A percentile compares a stretch with the other conserved stretches of the same genome.
Evolutionary conservation across 2,113 vertebrate species (phyloP).

Genomic region (Tichodroma muraria): DNA sequence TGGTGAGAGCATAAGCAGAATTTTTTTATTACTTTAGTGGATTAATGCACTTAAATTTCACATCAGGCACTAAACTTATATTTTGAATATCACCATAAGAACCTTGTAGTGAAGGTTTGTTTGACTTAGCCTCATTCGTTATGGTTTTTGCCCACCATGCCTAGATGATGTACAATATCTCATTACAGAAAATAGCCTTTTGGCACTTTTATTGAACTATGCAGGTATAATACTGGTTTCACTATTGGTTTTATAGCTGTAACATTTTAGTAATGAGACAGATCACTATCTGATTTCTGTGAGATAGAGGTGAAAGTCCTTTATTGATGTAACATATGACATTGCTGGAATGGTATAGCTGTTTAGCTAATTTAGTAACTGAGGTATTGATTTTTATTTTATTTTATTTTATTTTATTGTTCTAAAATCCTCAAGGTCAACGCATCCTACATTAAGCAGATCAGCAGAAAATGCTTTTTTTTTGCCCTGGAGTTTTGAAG

Average conservation of each 20-base stretch:
- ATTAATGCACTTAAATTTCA: background rate
- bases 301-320: background rate
- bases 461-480: background rate
- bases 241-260: background rate
- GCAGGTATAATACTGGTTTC: background rate
- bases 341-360: background rate
- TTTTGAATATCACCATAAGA: background rate
- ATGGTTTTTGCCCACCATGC: background rate
- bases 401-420: background rate
- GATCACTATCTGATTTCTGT: background rate
- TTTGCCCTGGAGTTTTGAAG: background rate
- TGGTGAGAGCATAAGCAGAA: background rate
- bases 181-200: background rate
- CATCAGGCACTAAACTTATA: background rate
- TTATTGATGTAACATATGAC: background rate
- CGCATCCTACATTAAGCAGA: background rate
- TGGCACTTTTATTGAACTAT: background rate
- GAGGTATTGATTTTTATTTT: background rate
- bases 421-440: background rate
- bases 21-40: background rate
- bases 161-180: background rate
- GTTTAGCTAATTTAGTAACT: background rate
- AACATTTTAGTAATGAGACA: background rate
- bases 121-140: background rate
- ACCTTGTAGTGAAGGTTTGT: background rate